phyloP scores from a whole-genome alignment of 2,113 vertebrate species.

The Proteles cristata region DNA sequence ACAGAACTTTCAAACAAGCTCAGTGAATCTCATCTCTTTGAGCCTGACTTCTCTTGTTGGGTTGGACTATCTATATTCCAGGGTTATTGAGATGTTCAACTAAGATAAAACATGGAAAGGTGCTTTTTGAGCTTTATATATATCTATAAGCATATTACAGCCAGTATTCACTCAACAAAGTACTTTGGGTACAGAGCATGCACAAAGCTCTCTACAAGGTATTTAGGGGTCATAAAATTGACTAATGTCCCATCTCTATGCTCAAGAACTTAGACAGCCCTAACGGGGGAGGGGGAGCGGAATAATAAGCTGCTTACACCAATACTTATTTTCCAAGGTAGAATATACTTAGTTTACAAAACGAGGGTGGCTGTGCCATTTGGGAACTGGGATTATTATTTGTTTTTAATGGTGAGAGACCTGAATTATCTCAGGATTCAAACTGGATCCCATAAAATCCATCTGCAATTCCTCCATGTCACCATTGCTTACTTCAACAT shows the following conservation, averaged over 20 bases:
- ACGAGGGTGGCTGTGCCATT: neutral
- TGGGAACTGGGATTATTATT: neutral
- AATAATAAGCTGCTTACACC: neutral
- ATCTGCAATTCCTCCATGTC: neutral
- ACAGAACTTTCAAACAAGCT: neutral
- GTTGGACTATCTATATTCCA: neutral
- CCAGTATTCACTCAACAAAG: neutral
- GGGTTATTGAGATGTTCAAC: neutral
- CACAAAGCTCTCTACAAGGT: neutral
- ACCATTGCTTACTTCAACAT: neutral
- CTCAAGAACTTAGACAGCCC: neutral
- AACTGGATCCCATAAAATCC: neutral
- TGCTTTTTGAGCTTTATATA: neutral
- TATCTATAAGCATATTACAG: neutral
- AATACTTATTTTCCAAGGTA: neutral
- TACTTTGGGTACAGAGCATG: neutral
- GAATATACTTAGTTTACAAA: slow-evolving; percentile 13
- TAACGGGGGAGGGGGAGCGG: neutral
- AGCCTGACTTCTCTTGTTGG: neutral
- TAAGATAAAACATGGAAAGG: neutral
- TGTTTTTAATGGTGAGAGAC: neutral
- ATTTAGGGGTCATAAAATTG: neutral
- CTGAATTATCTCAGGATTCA: slow-evolving; percentile 15
- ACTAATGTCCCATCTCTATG: neutral
- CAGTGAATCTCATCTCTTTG: neutral